Conservation (phyloP, 2,797 vertebrate genomes). For the Gambelia wislizenii region DNA sequence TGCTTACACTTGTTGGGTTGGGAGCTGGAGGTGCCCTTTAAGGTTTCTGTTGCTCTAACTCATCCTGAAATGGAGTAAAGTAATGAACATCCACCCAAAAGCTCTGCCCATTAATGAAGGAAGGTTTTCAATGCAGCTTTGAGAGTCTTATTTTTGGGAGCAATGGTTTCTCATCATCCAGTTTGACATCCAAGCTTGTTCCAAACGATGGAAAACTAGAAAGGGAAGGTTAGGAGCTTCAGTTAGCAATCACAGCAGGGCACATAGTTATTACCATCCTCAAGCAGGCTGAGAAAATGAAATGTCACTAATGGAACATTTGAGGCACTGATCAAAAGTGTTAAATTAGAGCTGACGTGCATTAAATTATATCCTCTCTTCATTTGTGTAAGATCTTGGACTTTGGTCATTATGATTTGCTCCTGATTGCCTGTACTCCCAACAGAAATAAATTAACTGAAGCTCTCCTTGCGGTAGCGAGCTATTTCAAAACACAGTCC, state of each 20-base stretch:
- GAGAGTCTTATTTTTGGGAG: background rate
- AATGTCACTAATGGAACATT: conserved; percentile 35
- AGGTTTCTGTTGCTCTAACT: background rate
- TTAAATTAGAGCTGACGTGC: conserved; percentile 30
- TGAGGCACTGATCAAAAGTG: conserved; percentile 29
- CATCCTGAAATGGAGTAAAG: background rate
- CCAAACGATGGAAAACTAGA: conserved; percentile 1
- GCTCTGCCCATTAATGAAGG: background rate
- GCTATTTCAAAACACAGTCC: conserved; percentile 47
- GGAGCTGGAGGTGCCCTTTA: background rate
- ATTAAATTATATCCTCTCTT: conserved; percentile 66
- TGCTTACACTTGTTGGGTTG: background rate
- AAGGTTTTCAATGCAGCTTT: conserved; percentile 6
- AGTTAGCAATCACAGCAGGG: conserved; percentile 20
- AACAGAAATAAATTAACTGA: conserved; percentile 52
- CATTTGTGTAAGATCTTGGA: conserved; percentile 28
- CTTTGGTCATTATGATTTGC: conserved; percentile 47
- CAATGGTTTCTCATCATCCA: conserved; percentile 22
- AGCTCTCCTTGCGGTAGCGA: conserved; percentile 33
- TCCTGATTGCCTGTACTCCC: conserved; percentile 44
- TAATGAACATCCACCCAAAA: background rate
- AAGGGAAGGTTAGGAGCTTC: background rate
- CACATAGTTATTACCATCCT: conserved; percentile 12
- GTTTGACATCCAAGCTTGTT: conserved; percentile 8
- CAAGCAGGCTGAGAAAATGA: conserved; percentile 28